phyloP scores from a whole-genome alignment of 2,113 vertebrate genomes.

The Varanus salvator region DNA sequence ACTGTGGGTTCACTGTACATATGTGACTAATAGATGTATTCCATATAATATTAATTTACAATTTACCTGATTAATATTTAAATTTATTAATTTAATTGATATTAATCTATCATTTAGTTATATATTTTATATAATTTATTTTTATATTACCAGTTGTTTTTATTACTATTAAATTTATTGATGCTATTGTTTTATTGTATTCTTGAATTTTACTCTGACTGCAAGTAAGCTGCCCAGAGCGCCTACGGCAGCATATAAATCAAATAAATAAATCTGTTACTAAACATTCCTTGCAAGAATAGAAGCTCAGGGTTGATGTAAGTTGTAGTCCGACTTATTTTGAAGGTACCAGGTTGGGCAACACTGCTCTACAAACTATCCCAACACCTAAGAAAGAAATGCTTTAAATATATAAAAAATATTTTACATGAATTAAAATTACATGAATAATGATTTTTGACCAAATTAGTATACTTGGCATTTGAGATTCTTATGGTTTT shows the following conservation, averaged over 20 bases:
- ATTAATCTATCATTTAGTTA: no score
- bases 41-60: not conserved
- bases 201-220: no score
- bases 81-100: no score
- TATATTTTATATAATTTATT: no score
- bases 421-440: not conserved
- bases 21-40: not conserved
- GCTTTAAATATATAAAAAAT: not conserved
- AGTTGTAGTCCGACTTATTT: not conserved
- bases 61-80: no score
- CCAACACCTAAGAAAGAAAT: not conserved
- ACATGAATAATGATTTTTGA: constrained; percentile 9
- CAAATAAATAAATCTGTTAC: not conserved
- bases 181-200: no score
- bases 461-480: not conserved
- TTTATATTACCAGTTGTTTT: no score
- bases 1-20: not conserved
- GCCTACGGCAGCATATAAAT: no score
- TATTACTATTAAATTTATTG: no score
- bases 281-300: not conserved
- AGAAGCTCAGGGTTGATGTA: not conserved
- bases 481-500: not conserved
- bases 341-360: not conserved
- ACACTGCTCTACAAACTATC: not conserved
- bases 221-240: no score